phyloP scores from a whole-genome alignment of 35 echinoderm and acorn worm genomes.

The Hemicentrotus pulcherrimus region DNA sequence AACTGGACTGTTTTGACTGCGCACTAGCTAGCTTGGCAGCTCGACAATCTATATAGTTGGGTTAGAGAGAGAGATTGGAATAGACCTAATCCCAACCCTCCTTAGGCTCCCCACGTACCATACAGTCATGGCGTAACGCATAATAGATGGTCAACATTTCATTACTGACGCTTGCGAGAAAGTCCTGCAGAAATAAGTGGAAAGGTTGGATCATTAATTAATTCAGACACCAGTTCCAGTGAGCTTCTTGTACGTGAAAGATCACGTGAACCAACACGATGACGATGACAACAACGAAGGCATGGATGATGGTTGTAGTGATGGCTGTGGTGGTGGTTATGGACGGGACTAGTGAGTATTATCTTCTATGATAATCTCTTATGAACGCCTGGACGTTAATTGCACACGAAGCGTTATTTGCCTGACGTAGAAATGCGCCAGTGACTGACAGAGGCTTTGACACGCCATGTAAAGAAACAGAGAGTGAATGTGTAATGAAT shows the following conservation, averaged over 20 bases:
- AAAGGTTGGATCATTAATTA: not conserved
- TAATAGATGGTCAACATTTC: not conserved
- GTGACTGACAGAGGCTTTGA: too few relatives aligned
- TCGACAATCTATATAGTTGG: not conserved
- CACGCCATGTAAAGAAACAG: too few relatives aligned
- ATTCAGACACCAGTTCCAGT: not conserved
- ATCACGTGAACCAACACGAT: not conserved
- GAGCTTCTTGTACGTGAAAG: not conserved
- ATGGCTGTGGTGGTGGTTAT: not conserved
- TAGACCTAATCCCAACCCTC: not conserved
- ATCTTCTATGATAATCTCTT: too few relatives aligned
- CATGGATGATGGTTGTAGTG: not conserved
- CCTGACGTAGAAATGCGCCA: too few relatives aligned
- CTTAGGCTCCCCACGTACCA: not conserved
- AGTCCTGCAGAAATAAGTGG: not conserved
- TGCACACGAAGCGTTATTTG: too few relatives aligned
- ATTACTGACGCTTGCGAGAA: not conserved
- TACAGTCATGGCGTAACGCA: not conserved
- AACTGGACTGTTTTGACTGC: constrained; percentile 1
- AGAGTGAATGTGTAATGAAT: too few relatives aligned
- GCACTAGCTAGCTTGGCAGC: not conserved
- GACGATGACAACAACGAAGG: not conserved
- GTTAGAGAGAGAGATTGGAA: not conserved
- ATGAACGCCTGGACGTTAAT: too few relatives aligned
- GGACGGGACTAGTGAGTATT: not conserved